phyloP scores from a whole-genome alignment of 2,888 invertebrate genomes.

The Drosophila niveifrons region DNA sequence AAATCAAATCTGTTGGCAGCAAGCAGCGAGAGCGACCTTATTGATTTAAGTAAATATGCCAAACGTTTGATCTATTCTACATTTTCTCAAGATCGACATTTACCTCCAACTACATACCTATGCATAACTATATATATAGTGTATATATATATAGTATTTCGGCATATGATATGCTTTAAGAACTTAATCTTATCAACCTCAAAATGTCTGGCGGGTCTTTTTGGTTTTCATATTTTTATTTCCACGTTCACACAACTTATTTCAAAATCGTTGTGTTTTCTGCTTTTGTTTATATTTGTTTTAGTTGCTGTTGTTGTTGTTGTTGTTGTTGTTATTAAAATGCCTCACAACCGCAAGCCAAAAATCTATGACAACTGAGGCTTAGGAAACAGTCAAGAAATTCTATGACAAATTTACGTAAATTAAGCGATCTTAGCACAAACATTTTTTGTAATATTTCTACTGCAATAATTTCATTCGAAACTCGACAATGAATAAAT shows the following conservation, averaged over 20 bases:
- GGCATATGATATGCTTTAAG: conserved; percentile 32
- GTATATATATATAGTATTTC: conserved; percentile 4
- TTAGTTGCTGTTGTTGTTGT: background rate
- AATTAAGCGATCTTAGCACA: conserved; percentile 11
- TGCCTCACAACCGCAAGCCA: conserved; percentile 18
- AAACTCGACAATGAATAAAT: too few species aligned
- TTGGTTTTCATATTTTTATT: conserved; percentile 39
- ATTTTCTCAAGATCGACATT: conserved; percentile 8
- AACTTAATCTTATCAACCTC: conserved; percentile 64
- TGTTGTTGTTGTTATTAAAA: conserved; percentile 7
- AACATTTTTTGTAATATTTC: background rate
- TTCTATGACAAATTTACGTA: conserved; percentile 27
- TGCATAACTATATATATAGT: background rate
- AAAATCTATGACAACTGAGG: conserved; percentile 34
- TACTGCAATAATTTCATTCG: too few species aligned
- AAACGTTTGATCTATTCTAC: conserved; percentile 13
- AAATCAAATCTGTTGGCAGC: too few species aligned
- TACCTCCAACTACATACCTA: background rate
- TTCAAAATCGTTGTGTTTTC: conserved; percentile 15
- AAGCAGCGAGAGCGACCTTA: background rate
- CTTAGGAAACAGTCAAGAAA: conserved; percentile 24
- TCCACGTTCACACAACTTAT: conserved; percentile 19
- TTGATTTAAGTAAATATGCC: background rate
- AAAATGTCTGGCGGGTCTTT: conserved; percentile 48
- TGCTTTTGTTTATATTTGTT: background rate